These are phyloP conservation scores for Coracias cyanogaster DNA, from an alignment of 2,797 vertebrate species.

Conservation along the genomic window DNA sequence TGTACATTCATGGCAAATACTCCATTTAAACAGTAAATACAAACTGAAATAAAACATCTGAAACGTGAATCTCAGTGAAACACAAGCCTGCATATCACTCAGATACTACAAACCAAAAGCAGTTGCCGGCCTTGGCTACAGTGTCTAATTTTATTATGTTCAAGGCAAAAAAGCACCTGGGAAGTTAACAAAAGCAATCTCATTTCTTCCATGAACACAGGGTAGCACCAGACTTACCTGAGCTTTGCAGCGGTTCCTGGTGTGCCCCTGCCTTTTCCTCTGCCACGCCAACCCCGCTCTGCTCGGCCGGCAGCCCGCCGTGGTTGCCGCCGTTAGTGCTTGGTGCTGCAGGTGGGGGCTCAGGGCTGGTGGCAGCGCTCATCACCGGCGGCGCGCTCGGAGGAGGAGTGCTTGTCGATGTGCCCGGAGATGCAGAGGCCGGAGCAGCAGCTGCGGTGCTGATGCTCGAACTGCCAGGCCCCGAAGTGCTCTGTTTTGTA, in stretches of 20 bases:
- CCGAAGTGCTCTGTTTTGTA: constrained; percentile 76
- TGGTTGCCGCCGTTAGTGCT: constrained; percentile 65
- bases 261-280: constrained; percentile 72
- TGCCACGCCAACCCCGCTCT: constrained; percentile 23
- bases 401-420: constrained; percentile 60
- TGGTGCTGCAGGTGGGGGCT: constrained; percentile 40
- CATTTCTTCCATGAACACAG: fast-evolving
- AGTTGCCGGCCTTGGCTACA: neutral
- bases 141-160: fast-evolving
- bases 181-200: fast-evolving
- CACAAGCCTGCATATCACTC: neutral
- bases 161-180: fast-evolving
- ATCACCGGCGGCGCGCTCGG: constrained; percentile 21
- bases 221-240: constrained; percentile 72
- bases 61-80: fast-evolving
- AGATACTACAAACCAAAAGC: fast-evolving
- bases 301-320: constrained; percentile 59
- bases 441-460: constrained; percentile 31
- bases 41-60: neutral
- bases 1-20: fast-evolving
- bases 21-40: neutral
- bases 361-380: constrained; percentile 57
- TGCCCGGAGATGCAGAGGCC: constrained; percentile 54
- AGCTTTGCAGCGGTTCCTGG: constrained; percentile 72
- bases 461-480: neutral